A percentile compares a stretch with the other conserved stretches of the same genome.
Evolutionary conservation across 2,113 vertebrate genomes (phyloP).

Genomic region (rat (Rattus norvegicus)): GRCr8 NC_086024.1:31323001-31323500

Average conservation of each 20-base stretch:
- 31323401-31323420: neutral
- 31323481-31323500: neutral
- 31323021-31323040: neutral
- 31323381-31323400: too few species aligned
- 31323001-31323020: neutral
- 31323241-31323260: neutral
- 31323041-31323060: neutral
- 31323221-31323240: neutral
- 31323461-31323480: neutral
- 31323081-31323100: neutral
- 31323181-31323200: slow-evolving; percentile 29
- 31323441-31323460: neutral
- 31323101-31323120: neutral
- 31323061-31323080: neutral
- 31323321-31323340: neutral
- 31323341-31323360: neutral
- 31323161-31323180: slow-evolving; percentile 59
- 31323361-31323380: neutral
- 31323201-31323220: neutral
- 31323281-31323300: neutral
- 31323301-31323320: neutral
- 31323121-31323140: neutral
- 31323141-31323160: slow-evolving; percentile 47
- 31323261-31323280: neutral
- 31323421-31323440: neutral